Conservation (phyloP, 1,140 invertebrate genomes). For the Thaumetopoea pityocampa region DNA sequence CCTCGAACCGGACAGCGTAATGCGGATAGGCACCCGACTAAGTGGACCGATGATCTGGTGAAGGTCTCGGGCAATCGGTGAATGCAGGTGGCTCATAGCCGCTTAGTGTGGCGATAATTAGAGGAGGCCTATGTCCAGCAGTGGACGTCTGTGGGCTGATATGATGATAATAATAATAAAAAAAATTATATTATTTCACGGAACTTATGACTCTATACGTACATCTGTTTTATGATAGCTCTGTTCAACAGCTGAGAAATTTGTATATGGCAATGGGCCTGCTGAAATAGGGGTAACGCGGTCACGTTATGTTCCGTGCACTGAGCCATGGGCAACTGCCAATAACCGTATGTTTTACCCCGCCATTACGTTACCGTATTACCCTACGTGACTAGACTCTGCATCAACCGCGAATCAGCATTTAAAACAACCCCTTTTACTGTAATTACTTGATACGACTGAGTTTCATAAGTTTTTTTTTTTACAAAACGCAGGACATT, state of each 20-base stretch:
- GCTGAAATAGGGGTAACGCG: slow-evolving; percentile 19
- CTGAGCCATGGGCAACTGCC: slow-evolving; percentile 43
- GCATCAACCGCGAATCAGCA: slow-evolving; percentile 31
- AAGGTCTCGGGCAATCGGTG: too few relatives aligned
- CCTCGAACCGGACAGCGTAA: too few relatives aligned
- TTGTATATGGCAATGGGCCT: slow-evolving; percentile 18
- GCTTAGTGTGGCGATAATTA: too few relatives aligned
- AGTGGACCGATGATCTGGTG: too few relatives aligned
- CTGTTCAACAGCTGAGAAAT: slow-evolving; percentile 14
- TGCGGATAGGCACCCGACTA: too few relatives aligned
- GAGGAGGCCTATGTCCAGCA: too few relatives aligned
- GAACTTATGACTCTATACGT: too few relatives aligned
- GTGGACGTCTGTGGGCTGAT: too few relatives aligned
- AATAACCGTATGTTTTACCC: slow-evolving; percentile 43
- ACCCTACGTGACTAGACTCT: slow-evolving; percentile 23
- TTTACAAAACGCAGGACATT: slow-evolving; percentile 27
- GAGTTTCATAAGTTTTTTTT: slow-evolving; percentile 17
- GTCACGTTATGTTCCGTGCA: slow-evolving; percentile 44
- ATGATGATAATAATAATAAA: too few relatives aligned
- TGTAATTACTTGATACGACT: slow-evolving; percentile 33
- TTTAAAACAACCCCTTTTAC: slow-evolving; percentile 44
- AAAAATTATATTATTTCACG: too few relatives aligned
- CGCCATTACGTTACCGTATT: slow-evolving; percentile 32
- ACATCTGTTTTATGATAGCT: slow-evolving; percentile 9
- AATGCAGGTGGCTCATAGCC: too few relatives aligned